Percentiles rank a stretch among this genome's conserved stretches.
phyloP scores from a whole-genome alignment of 2,888 invertebrate species.

The Polia nebulosa region DNA sequence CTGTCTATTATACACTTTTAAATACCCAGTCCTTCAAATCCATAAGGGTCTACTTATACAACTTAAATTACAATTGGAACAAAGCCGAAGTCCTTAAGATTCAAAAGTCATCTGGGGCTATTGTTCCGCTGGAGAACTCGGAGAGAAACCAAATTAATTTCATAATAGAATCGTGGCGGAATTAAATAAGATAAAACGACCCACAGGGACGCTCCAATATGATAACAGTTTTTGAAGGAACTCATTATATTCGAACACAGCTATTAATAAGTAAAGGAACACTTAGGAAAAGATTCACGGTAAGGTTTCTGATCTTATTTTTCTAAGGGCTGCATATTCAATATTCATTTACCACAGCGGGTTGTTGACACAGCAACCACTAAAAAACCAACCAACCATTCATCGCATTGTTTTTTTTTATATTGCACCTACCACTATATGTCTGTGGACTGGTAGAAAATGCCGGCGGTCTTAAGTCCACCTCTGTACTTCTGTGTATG shows the following conservation, averaged over 20 bases:
- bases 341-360: no score
- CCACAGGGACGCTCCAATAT: slow-evolving; percentile 16
- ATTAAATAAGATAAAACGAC: slow-evolving; percentile 45
- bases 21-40: slow-evolving; percentile 1
- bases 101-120: slow-evolving; percentile 49
- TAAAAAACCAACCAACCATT: no score
- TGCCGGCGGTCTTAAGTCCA: no score
- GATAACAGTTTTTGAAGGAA: slow-evolving; percentile 26
- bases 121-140: slow-evolving; percentile 55
- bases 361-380: no score
- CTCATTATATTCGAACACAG: slow-evolving; percentile 3
- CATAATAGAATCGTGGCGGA: slow-evolving; percentile 34
- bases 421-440: no score
- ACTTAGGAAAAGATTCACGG: neutral
- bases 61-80: slow-evolving; percentile 46
- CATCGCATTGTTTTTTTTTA: no score
- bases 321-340: no score
- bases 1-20: neutral
- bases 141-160: slow-evolving; percentile 49
- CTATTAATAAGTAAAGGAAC: neutral
- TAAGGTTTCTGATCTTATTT: no score
- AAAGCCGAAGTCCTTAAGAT: slow-evolving; percentile 37
- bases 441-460: no score
- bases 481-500: no score
- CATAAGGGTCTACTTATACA: slow-evolving; percentile 24